Conservation (phyloP, 2,888 invertebrate species). For the Leptopilina myrica region DNA sequence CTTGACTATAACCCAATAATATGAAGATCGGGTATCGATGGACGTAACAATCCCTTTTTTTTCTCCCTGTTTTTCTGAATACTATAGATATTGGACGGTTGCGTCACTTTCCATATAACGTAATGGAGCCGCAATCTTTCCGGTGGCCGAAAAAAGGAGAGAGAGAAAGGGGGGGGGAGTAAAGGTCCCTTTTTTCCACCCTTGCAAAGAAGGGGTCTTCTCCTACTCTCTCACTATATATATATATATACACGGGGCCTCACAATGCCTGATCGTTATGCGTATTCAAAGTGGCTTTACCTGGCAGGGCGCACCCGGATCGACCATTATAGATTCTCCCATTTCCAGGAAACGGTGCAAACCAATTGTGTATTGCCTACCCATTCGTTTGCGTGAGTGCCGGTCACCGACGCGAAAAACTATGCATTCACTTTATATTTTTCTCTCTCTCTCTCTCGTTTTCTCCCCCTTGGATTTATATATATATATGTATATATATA, state of each 20-base stretch:
- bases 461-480: not conserved
- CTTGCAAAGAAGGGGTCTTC: conserved; percentile 49
- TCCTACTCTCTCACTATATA: conserved; percentile 11
- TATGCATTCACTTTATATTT: conserved; percentile 26
- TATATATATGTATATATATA: not conserved
- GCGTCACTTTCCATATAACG: conserved; percentile 59
- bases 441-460: not conserved
- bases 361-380: conserved; percentile 55
- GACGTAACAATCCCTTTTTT: conserved; percentile 41
- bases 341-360: conserved; percentile 65
- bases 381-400: conserved; percentile 55
- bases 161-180: too few species aligned
- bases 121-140: conserved; percentile 73
- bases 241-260: conserved; percentile 37
- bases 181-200: conserved; percentile 50
- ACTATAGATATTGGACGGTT: conserved; percentile 53
- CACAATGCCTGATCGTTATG: conserved; percentile 74
- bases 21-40: conserved; percentile 45
- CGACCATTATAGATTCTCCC: conserved; percentile 67
- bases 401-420: conserved; percentile 50
- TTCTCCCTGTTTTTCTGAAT: not conserved
- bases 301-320: conserved; percentile 66
- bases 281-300: conserved; percentile 75
- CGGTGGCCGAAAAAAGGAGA: conserved; percentile 54
- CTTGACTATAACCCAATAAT: not conserved